phyloP scores from a whole-genome alignment of 2,888 invertebrate species.

The Incurvaria masculella region DNA sequence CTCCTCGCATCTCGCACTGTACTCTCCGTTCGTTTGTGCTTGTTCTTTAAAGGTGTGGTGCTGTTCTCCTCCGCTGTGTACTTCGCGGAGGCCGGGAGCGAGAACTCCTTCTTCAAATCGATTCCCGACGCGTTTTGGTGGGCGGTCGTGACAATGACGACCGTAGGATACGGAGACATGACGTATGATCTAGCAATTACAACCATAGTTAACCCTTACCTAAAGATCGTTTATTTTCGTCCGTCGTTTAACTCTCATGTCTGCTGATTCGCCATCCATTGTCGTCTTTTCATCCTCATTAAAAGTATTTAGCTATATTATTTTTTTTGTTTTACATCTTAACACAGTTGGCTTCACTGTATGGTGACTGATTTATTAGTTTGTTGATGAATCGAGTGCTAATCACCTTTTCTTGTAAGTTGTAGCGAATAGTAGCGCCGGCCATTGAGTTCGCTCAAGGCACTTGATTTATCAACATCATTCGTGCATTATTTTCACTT shows the following conservation, averaged over 20 bases:
- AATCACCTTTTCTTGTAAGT: too few species aligned
- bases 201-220: slow-evolving; percentile 43
- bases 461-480: too few species aligned
- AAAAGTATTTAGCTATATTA: not conserved
- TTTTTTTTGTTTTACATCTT: not conserved
- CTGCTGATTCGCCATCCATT: not conserved
- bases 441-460: too few species aligned
- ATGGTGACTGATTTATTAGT: not conserved
- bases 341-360: not conserved
- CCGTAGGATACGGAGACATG: slow-evolving; percentile 99
- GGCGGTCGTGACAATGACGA: slow-evolving; percentile 99
- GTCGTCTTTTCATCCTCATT: not conserved
- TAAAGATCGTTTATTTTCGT: not conserved
- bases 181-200: slow-evolving; percentile 72
- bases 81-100: slow-evolving; percentile 99
- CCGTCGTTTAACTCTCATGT: not conserved
- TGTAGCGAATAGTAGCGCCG: too few species aligned
- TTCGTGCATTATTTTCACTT: too few species aligned
- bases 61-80: slow-evolving; percentile 99
- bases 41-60: slow-evolving; percentile 95
- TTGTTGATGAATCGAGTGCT: not conserved
- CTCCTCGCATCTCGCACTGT: slow-evolving; percentile 48
- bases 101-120: slow-evolving; percentile 99
- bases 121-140: slow-evolving; percentile 99
- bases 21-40: slow-evolving; percentile 54